Base-by-base conservation (phyloP, 2,797 vertebrate genomes). In the Pseudopleuronectes americanus region DNA sequence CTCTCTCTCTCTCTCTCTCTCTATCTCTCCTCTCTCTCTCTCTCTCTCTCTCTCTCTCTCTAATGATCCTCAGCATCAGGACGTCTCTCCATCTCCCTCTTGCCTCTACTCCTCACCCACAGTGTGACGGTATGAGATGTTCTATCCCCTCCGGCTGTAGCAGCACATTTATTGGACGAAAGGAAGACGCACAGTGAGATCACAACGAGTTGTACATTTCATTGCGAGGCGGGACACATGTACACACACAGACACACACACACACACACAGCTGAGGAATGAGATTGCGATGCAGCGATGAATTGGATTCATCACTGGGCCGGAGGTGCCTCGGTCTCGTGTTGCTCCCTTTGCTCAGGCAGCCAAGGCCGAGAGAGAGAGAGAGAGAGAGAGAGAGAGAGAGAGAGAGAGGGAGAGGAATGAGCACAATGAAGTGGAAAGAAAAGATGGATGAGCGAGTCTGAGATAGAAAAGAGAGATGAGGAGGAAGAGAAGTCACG, bases 11-110 rank as follows among this genome's bases (percentile, higher is more conserved):
- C 24, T 24, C 24, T 24, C 24, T 24, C 24, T 17, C 2, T 24
- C 1, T 57, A 67, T 23, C 53, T 47, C 22, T 19, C n/a, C 58
- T 57, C 62, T 53, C 19, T 24, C 24, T 24, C 24, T 24, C 24
- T 24, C 24, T 24, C 24, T 24, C n/a, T n/a, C n/a, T n/a, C n/a
- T n/a, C n/a, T n/a, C n/a, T n/a, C n/a, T n/a, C n/a, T n/a, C n/a
- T 81, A 80, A 85, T 72, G 77, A 83, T 70, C 64, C 75, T 21
- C 67, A 43, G 59, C 48, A 28, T 12, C 12, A 31, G 54, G 26
- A 36, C 1, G 65, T 79, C 64, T 45, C 26, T 83, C 70, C 60
- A 28, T 19, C 13, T 22, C 28, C 26, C 28, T 38, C 62, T 23
- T 17, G 41, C 56, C 53, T 41, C 17, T 56, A 9, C 57, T 21